Evolutionary conservation across 2,888 invertebrate genomes (phyloP), one percentile per base, ranked within the genome.

Genomic region (Limenitis camilla): DNA sequence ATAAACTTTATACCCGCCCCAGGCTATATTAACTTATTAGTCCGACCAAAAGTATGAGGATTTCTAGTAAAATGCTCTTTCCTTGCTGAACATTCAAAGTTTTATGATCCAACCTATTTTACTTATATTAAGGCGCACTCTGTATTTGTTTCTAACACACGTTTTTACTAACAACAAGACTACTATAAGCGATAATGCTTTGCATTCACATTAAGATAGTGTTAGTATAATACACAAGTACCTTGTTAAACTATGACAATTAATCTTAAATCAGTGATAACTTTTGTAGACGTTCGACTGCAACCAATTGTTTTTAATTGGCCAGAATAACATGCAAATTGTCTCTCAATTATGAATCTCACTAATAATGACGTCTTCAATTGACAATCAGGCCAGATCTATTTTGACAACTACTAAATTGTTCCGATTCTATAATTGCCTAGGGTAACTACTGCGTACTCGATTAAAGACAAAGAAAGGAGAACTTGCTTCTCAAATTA

Each of bases 71-170:
- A 53, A 49, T 44, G 35, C 49, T 48, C 43, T 35, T 39, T 33
- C 72, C 77, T 79, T 80, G 83, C 78, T 81, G 82, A 83, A 78
- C 78, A 73, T 83, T 82, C 81, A 82, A 84, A 84, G 82, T 81
- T 76, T 78, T 65, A 56, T 48, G 43, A 42, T 43, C 30, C 41
- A 30, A 48, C 27, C 36, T 43, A 31, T 31, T 32, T 9, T 11
- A 40, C 30, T 40, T 30, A 46, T n/a, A 35, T 40, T 38, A 35
- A 9, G 29, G 5, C 28, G 11, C 11, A 32, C 19, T 19, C 19
- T 19, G 19, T 19, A 19, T 19, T 19, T 19, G 19, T 19, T 19
- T 19, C 19, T 19, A 2, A 19, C 19, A 19, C 19, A 19, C 3
- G 2, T 19, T 19, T 19, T 19, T 3, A 3, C 19, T 19, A 19